A percentile compares a stretch with the other conserved stretches of the same genome.
These are phyloP conservation scores for Rhabdophis nuchalis DNA, from an alignment of 2,797 vertebrate species.

Conservation along the genomic window DNA sequence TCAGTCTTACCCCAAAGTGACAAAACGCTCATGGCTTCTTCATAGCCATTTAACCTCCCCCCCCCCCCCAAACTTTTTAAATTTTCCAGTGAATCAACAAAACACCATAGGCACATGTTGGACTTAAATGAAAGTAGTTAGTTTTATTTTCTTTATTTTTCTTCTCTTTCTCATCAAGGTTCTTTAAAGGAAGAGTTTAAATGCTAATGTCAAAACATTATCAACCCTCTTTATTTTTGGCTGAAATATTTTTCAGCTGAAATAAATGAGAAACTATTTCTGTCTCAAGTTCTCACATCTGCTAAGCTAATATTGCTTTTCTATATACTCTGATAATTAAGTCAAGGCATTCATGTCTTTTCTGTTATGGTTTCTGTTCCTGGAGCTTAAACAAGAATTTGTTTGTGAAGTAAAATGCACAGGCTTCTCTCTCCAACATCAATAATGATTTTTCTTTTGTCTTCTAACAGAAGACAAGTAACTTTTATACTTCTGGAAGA, in stretches of 20 bases:
- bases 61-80: too few relatives aligned
- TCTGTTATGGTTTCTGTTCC: slow-evolving; percentile 33
- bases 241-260: slow-evolving; percentile 17
- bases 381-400: slow-evolving; percentile 43
- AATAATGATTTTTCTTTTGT: slow-evolving; percentile 55
- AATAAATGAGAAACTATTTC: not conserved
- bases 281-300: not conserved
- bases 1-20: slow-evolving; percentile 16
- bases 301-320: slow-evolving; percentile 29
- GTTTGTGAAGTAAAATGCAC: slow-evolving; percentile 39
- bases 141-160: not conserved
- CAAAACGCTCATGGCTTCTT: not conserved
- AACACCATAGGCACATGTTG: not conserved
- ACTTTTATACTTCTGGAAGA: slow-evolving; percentile 17
- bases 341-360: slow-evolving; percentile 32
- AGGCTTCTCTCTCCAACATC: slow-evolving; percentile 35
- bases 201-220: slow-evolving; percentile 9
- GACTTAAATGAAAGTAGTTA: slow-evolving; percentile 20
- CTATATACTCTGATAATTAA: slow-evolving; percentile 37
- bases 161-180: not conserved
- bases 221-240: slow-evolving; percentile 12
- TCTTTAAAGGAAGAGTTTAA: not conserved
- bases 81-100: slow-evolving; percentile 21
- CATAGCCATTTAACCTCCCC: slow-evolving; percentile 25
- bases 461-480: slow-evolving; percentile 38